Base-by-base conservation (phyloP, 2,797 vertebrate genomes). In the Muraenolepis orangiensis region DNA sequence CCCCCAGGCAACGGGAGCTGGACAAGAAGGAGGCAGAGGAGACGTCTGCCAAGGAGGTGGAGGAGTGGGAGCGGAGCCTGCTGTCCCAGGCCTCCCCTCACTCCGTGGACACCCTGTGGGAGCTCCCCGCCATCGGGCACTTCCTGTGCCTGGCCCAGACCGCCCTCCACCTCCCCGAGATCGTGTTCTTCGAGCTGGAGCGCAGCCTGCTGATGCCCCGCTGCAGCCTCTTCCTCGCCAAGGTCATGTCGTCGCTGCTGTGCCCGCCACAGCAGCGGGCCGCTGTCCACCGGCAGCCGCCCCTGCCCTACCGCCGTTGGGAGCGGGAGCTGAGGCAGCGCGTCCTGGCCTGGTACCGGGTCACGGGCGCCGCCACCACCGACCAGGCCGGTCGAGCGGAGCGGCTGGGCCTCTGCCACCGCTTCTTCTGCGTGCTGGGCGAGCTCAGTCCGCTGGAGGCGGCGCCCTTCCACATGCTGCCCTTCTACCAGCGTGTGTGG, bases 131-230 rank as follows among this genome's bases (percentile, higher is more conserved):
- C 76, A 96, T 99, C 68, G 98, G 97, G 6, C 98, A 99, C 91
- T 99, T 99, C 83, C 95, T 99, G 81, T 99, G 97, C 89, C 95
- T 99, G 87, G 97, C 98, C 70, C 97, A 99, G 83, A 94, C 95
- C 76, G 96, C 96, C 79, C 94, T 99, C 75, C 96, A 97, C 88
- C 95, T 99, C 75, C 98, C 98, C 14, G 98, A 99, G 93, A 96
- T 99, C 75, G 93, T 99, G 31, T 99, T 97, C 91, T 99, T 95
- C 72, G 98, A 99, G 88, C 91, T 99, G 81, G 98, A 99, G 87
- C 96, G 97, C 69, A 98, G 98, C 89, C 94, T 99, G 87, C 88
- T 99, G 72, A 98, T 99, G 96, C 97, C 98, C 69, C 96, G 98
- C 72, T 98, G 96, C 89, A 99, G 95, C 87, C 84, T 87, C 72